A percentile compares a stretch with the other conserved stretches of the same genome.
phyloP scores from a whole-genome alignment of 2,797 vertebrate species.

The Platalea minor region DNA sequence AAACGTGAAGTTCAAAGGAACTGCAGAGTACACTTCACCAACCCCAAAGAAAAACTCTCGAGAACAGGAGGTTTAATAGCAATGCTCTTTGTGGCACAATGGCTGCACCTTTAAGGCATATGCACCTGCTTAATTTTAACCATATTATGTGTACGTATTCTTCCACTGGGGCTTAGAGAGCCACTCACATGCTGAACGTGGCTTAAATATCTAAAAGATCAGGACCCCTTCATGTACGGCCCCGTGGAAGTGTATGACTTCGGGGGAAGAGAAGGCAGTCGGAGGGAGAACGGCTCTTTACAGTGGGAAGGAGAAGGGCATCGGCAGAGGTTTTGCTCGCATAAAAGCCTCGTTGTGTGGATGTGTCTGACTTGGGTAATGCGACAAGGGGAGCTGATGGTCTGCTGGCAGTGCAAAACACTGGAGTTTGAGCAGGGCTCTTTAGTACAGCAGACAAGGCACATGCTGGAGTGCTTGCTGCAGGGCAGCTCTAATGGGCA shows the following conservation, averaged over 20 bases:
- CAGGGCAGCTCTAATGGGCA: background rate
- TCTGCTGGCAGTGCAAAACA: background rate
- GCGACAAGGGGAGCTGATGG: background rate
- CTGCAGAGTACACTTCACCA: background rate
- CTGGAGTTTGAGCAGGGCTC: background rate
- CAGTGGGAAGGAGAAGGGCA: background rate
- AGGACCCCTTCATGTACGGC: fast-evolving
- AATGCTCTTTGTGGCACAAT: background rate
- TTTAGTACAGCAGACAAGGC: fast-evolving
- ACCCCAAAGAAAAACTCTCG: background rate
- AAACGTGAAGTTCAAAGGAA: background rate
- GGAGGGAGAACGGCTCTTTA: background rate
- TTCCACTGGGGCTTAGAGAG: background rate
- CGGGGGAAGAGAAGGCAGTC: background rate
- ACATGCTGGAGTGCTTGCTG: fast-evolving
- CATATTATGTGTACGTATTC: background rate
- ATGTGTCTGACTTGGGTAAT: background rate
- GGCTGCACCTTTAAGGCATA: background rate
- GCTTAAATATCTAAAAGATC: background rate
- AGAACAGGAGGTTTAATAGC: background rate
- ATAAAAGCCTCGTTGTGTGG: background rate
- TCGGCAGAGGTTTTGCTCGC: fast-evolving
- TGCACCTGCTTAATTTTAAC: background rate
- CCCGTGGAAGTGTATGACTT: fast-evolving
- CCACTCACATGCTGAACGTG: fast-evolving